These are phyloP conservation scores for Dorcus hopei DNA, from an alignment of 2,888 invertebrate species.

Conservation along the genomic window DNA sequence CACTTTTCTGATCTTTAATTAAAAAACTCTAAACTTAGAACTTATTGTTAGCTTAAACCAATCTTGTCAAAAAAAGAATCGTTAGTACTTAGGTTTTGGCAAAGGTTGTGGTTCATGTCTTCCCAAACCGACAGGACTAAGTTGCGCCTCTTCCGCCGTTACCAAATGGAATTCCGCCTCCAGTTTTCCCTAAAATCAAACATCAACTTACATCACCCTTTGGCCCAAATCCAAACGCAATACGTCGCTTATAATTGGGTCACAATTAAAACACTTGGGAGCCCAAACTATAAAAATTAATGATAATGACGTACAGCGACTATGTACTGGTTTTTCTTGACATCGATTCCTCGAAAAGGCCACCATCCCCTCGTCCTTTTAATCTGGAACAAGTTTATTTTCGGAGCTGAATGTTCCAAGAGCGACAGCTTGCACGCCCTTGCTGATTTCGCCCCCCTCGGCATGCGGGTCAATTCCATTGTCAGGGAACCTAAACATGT, in stretches of 20 bases:
- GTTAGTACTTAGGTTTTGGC: slow-evolving; percentile 58
- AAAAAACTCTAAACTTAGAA: too few relatives aligned
- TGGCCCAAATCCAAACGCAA: background rate
- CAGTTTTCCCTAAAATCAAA: slow-evolving; percentile 60
- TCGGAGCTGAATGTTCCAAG: slow-evolving; percentile 48
- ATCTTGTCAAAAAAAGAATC: background rate
- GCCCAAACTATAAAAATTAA: background rate
- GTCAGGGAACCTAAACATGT: slow-evolving; percentile 52
- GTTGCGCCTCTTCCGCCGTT: slow-evolving; percentile 57
- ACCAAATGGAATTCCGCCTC: slow-evolving; percentile 65
- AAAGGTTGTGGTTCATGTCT: slow-evolving; percentile 62
- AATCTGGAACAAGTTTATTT: slow-evolving; percentile 63
- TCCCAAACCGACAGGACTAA: slow-evolving; percentile 64
- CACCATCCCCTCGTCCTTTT: slow-evolving; percentile 66
- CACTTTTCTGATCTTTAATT: too few relatives aligned
- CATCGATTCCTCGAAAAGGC: slow-evolving; percentile 53
- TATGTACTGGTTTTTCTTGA: slow-evolving; percentile 28
- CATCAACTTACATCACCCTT: background rate
- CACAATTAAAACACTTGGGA: background rate
- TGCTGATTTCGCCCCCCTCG: slow-evolving; percentile 53
- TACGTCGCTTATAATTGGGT: background rate
- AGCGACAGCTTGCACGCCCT: slow-evolving; percentile 51
- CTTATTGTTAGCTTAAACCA: too few relatives aligned
- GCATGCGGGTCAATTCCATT: slow-evolving; percentile 60
- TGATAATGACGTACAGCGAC: slow-evolving; percentile 33